phyloP scores from a whole-genome alignment of 2,888 invertebrate species.

The Cephus nigrinus region DNA sequence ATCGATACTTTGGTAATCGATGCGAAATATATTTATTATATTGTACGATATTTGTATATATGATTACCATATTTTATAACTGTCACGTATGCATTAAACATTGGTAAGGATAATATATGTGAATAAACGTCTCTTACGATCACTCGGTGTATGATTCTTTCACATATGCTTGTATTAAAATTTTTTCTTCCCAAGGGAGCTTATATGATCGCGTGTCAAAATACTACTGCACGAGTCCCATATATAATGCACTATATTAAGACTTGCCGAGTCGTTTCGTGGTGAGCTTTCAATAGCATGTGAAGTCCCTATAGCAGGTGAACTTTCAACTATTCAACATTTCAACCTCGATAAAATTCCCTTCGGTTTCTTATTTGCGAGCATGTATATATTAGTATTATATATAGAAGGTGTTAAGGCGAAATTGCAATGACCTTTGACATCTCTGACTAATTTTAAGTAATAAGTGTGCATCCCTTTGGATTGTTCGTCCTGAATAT shows the following conservation, averaged over 20 bases:
- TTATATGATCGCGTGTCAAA: constrained; percentile 53
- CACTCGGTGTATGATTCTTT: background rate
- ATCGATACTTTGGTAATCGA: background rate
- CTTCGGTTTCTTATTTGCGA: background rate
- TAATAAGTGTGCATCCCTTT: background rate
- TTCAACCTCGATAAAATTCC: constrained; percentile 8
- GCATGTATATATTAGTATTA: background rate
- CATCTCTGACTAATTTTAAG: background rate
- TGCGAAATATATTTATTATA: background rate
- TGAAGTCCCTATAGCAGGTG: constrained; percentile 37
- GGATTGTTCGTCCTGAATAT: background rate
- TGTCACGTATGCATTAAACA: background rate
- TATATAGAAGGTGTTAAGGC: background rate
- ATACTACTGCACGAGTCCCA: constrained; percentile 52
- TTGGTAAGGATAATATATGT: background rate
- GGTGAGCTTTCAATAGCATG: constrained; percentile 60
- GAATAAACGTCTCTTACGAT: background rate
- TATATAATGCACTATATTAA: constrained; percentile 62
- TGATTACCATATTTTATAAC: background rate
- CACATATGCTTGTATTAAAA: background rate
- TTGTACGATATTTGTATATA: too few relatives aligned
- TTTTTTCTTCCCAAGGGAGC: background rate
- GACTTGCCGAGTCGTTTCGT: constrained; percentile 58
- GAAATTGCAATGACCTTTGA: background rate
- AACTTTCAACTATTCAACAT: constrained; percentile 10